These are phyloP conservation scores for Schizopygopsis pylzovi DNA, from an alignment of 2,797 vertebrate species.

Conservation along the genomic window DNA sequence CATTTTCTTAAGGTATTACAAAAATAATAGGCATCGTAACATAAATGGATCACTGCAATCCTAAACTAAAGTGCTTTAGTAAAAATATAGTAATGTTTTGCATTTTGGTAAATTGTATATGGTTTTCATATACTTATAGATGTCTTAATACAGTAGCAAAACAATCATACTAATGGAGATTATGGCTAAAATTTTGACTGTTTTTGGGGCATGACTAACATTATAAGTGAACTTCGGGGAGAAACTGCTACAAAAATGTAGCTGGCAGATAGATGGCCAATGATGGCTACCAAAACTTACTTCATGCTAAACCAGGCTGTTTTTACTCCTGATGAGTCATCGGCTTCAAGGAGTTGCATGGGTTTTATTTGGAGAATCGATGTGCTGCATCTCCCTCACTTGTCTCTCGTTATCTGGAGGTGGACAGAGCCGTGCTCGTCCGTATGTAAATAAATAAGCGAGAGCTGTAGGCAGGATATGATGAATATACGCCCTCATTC, in stretches of 20 bases:
- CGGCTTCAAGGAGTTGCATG: slow-evolving; percentile 2
- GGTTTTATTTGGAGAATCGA: slow-evolving; percentile 37
- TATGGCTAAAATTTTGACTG: not conserved
- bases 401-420: slow-evolving; percentile 19
- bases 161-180: not conserved
- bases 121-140: not conserved
- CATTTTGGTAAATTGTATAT: not conserved
- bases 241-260: slow-evolving; percentile 1
- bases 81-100: not conserved
- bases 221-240: not conserved
- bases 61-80: not conserved
- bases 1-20: not conserved
- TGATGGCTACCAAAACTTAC: slow-evolving; percentile 1
- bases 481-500: not conserved
- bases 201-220: not conserved
- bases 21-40: not conserved
- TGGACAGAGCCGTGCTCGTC: not conserved
- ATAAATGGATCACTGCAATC: not conserved
- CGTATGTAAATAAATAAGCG: slow-evolving; percentile 16
- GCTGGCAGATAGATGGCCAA: slow-evolving; percentile 5
- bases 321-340: slow-evolving; percentile 29
- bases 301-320: not conserved
- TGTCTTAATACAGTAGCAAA: not conserved
- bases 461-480: slow-evolving; percentile 7
- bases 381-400: slow-evolving; percentile 20